Conservation (phyloP, 2,888 invertebrate species). For the Drosophila prolongata region DNA sequence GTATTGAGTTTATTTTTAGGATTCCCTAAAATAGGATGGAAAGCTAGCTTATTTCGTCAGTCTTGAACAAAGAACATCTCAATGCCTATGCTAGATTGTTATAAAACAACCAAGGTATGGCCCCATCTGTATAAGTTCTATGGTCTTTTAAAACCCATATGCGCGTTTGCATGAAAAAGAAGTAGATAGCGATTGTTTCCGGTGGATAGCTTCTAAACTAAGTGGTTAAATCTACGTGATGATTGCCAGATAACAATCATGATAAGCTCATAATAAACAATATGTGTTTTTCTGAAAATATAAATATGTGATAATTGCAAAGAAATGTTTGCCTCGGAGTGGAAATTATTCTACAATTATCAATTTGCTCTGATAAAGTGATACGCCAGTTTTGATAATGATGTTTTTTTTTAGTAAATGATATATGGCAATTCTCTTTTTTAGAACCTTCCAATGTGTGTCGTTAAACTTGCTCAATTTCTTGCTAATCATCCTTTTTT, state of each 20-base stretch:
- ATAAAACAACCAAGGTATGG: too few species aligned
- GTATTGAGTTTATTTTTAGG: too few species aligned
- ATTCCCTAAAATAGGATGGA: too few species aligned
- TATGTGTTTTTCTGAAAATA: neutral
- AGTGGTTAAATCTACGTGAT: neutral
- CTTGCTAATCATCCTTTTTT: constrained; percentile 50
- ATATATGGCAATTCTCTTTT: neutral
- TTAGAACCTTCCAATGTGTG: neutral
- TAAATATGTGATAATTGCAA: neutral
- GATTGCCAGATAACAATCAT: neutral
- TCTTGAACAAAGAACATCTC: too few species aligned
- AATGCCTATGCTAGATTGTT: too few species aligned
- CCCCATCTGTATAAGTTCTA: too few species aligned
- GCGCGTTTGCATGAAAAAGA: neutral
- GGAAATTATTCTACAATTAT: neutral
- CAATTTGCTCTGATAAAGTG: neutral
- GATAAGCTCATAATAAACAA: neutral
- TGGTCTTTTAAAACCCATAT: too few species aligned
- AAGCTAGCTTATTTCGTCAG: too few species aligned
- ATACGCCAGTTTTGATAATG: neutral
- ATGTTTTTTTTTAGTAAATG: neutral
- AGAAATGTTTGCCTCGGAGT: neutral
- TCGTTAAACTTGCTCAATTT: rapidly evolving
- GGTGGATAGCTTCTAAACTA: neutral
- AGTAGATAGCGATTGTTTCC: neutral